A percentile compares a stretch with the other conserved stretches of the same genome.
These are phyloP conservation scores for Apamea epomidion DNA, from an alignment of 2,888 invertebrate species.

Conservation along the genomic window DNA sequence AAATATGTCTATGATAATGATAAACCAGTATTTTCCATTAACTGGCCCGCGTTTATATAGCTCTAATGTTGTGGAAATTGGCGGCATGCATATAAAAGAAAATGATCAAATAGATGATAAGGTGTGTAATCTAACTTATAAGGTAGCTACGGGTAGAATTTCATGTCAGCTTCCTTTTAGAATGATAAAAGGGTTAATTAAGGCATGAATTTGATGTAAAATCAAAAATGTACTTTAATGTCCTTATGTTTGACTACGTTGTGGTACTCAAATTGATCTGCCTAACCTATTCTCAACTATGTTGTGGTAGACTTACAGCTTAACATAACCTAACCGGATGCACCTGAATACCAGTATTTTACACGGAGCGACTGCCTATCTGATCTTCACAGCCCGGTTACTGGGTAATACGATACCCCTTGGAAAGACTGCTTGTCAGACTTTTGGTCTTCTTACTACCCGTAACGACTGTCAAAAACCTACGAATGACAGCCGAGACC, in stretches of 20 bases:
- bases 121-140: conserved; percentile 25
- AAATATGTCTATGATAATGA: conserved; percentile 70
- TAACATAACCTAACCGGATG: too few species aligned
- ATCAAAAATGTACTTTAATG: neutral
- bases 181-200: neutral
- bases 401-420: too few species aligned
- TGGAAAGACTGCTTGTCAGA: too few species aligned
- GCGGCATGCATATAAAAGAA: conserved; percentile 75
- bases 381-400: too few species aligned
- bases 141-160: neutral
- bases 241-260: neutral
- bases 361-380: too few species aligned
- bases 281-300: too few species aligned
- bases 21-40: conserved; percentile 89
- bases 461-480: too few species aligned
- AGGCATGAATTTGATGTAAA: neutral
- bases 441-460: too few species aligned
- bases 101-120: conserved; percentile 37
- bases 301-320: too few species aligned
- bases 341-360: too few species aligned
- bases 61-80: conserved; percentile 88
- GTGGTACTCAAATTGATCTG: neutral
- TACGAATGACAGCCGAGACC: too few species aligned
- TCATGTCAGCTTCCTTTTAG: neutral
- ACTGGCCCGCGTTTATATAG: conserved; percentile 85